Evolutionary conservation across 2,888 invertebrate genomes (phyloP).

Genomic region (Lamellibrachia columna): DNA sequence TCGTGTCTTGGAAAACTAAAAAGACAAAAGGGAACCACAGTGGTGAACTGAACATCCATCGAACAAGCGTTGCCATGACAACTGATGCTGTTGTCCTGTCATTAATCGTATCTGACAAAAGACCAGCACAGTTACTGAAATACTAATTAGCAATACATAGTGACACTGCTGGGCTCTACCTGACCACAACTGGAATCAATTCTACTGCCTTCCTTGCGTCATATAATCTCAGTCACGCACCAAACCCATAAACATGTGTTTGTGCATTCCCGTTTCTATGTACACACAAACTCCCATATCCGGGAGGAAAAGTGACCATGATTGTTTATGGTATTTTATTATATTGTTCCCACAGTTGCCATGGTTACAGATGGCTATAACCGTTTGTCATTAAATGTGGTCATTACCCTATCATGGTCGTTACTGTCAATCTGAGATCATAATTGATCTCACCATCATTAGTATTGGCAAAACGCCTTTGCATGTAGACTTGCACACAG

Average conservation of each 20-base stretch:
- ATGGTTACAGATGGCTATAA: neutral
- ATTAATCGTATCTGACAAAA: neutral
- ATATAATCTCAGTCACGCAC: neutral
- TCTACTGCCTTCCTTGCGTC: neutral
- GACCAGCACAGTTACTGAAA: neutral
- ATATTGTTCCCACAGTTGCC: neutral
- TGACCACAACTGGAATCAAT: neutral
- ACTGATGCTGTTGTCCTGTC: neutral
- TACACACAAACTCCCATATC: neutral
- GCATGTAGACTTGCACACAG: neutral
- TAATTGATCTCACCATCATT: neutral
- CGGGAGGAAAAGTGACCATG: neutral
- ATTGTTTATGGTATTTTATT: neutral
- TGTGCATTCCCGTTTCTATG: neutral
- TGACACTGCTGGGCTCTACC: neutral
- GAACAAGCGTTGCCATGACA: neutral
- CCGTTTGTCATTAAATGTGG: neutral
- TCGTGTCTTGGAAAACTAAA: conserved; percentile 25
- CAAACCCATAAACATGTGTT: neutral
- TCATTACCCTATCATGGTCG: neutral
- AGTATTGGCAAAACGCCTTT: neutral
- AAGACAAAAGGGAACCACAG: neutral
- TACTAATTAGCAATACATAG: neutral
- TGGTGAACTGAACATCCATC: neutral
- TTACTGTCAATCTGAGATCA: neutral